Evolutionary conservation across 2,888 invertebrate species (phyloP).

Genomic region (Acanthopleura granulata): DNA sequence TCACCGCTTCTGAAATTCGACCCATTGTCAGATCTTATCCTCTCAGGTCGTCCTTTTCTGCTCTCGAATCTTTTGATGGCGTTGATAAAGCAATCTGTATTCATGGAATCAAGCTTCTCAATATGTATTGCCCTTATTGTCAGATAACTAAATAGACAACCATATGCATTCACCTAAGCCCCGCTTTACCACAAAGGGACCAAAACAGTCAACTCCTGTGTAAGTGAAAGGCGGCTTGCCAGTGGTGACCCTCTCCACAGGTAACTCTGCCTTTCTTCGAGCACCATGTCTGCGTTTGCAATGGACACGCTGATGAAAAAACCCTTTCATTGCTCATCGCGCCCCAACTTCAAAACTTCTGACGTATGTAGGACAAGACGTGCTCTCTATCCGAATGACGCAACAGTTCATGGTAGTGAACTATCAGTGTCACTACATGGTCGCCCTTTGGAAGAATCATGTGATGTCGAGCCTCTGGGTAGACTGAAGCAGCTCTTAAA

Average conservation of each 20-base stretch:
- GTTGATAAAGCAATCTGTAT: conserved; percentile 23
- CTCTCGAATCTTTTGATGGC: conserved; percentile 18
- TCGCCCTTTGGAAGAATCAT: conserved; percentile 18
- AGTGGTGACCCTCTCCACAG: conserved; percentile 16
- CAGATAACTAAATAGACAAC: conserved; percentile 28
- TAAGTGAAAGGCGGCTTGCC: conserved; percentile 8
- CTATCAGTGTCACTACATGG: conserved; percentile 2
- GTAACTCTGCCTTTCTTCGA: conserved; percentile 25
- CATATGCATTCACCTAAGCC: conserved; percentile 22
- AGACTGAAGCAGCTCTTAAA: background rate
- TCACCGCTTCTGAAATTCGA: conserved; percentile 22
- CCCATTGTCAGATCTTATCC: conserved; percentile 24
- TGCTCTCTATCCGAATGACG: conserved; percentile 21
- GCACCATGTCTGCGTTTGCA: conserved; percentile 16
- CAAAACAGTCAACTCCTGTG: conserved; percentile 26
- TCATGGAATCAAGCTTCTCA: conserved; percentile 19
- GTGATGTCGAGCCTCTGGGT: background rate
- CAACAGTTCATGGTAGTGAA: conserved; percentile 14
- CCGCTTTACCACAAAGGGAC: conserved; percentile 21
- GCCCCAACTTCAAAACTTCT: conserved; percentile 19
- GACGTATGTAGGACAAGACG: conserved; percentile 18
- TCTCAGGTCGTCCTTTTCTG: conserved; percentile 18
- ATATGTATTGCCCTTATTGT: conserved; percentile 23
- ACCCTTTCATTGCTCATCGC: background rate
- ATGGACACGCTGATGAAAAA: conserved; percentile 10